Conservation (phyloP, 2,888 invertebrate species). For the Crepidodera aurea region DNA sequence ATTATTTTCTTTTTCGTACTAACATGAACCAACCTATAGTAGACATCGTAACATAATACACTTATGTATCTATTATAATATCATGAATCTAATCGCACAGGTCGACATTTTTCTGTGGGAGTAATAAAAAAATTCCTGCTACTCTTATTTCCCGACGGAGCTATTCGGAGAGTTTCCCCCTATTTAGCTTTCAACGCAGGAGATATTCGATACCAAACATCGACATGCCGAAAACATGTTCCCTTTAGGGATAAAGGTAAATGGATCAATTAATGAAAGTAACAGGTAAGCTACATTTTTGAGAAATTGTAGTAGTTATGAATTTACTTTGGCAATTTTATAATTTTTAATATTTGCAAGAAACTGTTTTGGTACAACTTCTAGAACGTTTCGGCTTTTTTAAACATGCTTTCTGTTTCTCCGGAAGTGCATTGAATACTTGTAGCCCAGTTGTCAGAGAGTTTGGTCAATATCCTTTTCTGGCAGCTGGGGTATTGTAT, state of each 20-base stretch:
- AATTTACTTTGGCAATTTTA: too few relatives aligned
- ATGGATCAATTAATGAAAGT: not conserved
- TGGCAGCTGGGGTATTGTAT: too few relatives aligned
- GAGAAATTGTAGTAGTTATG: too few relatives aligned
- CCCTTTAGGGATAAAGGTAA: not conserved
- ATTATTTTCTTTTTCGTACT: too few relatives aligned
- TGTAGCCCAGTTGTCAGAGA: too few relatives aligned
- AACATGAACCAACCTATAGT: too few relatives aligned
- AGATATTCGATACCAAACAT: not conserved
- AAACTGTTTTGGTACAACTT: too few relatives aligned
- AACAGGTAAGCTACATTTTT: not conserved
- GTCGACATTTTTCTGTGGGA: not conserved
- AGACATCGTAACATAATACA: not conserved
- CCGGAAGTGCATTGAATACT: too few relatives aligned
- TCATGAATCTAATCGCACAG: not conserved
- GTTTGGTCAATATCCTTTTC: too few relatives aligned
- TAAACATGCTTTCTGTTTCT: too few relatives aligned
- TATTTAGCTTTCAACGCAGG: not conserved
- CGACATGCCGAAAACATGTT: not conserved
- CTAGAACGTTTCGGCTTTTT: too few relatives aligned
- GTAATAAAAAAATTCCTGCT: slow-evolving; percentile 4
- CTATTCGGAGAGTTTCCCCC: not conserved
- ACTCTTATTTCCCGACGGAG: not conserved
- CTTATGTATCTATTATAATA: not conserved
- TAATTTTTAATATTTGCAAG: too few relatives aligned